These are phyloP conservation scores for Drosophila prostipennis DNA, from an alignment of 2,888 invertebrate species.

Conservation along the genomic window DNA sequence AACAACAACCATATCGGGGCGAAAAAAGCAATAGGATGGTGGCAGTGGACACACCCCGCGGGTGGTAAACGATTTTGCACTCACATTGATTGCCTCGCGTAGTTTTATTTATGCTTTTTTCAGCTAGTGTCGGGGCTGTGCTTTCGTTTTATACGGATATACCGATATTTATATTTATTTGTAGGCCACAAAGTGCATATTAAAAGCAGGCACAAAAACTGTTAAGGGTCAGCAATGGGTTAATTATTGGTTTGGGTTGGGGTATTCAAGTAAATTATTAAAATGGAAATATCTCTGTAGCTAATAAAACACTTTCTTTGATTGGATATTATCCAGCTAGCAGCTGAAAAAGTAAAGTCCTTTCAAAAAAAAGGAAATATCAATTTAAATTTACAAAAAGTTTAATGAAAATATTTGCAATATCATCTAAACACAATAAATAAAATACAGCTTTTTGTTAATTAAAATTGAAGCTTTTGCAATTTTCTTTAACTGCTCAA, in stretches of 20 bases:
- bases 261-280: constrained; percentile 28
- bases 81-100: constrained; percentile 74
- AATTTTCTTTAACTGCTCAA: too few relatives aligned
- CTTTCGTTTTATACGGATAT: constrained; percentile 33
- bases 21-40: constrained; percentile 1
- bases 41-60: constrained; percentile 61
- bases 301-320: constrained; percentile 33
- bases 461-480: not conserved
- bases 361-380: not conserved
- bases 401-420: too few relatives aligned
- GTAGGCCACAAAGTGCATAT: constrained; percentile 77
- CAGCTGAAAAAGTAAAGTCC: not conserved
- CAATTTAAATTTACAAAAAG: too few relatives aligned
- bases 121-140: constrained; percentile 22
- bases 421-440: too few relatives aligned
- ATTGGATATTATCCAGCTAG: constrained; percentile 23
- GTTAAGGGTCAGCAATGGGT: constrained; percentile 45
- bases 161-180: constrained; percentile 59
- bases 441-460: not conserved
- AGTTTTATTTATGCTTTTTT: constrained; percentile 72
- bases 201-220: constrained; percentile 50
- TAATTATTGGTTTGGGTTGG: constrained; percentile 33
- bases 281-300: constrained; percentile 11
- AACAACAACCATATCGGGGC: constrained; percentile 36
- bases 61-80: constrained; percentile 76